These are phyloP conservation scores for Dynastes tityus DNA, from an alignment of 2,888 invertebrate species.

Conservation along the genomic window DNA sequence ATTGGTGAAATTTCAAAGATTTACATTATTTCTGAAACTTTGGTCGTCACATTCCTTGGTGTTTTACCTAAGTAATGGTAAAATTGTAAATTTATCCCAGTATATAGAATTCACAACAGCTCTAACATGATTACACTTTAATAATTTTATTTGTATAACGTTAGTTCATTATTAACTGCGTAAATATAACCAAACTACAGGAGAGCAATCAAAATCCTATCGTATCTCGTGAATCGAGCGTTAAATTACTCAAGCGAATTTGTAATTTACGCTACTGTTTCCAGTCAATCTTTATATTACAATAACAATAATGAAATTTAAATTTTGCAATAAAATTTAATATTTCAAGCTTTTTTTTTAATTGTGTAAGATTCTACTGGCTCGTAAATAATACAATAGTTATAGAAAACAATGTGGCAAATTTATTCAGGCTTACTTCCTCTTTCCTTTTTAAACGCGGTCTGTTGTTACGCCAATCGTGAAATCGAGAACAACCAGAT, in stretches of 20 bases:
- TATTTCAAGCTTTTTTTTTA: background rate
- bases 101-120: no score
- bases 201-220: background rate
- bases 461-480: constrained; percentile 2
- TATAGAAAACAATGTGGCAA: constrained; percentile 7
- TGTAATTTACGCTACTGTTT: background rate
- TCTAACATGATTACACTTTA: no score
- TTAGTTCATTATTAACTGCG: no score
- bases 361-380: background rate
- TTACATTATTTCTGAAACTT: no score
- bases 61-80: no score
- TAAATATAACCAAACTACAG: no score
- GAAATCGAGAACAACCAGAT: constrained; percentile 17
- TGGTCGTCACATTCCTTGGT: no score
- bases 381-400: constrained; percentile 4
- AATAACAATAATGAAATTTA: background rate
- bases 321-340: background rate
- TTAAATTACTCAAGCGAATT: background rate
- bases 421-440: constrained; percentile 36
- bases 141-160: no score
- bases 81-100: no score
- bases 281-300: background rate
- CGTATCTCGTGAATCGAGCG: background rate
- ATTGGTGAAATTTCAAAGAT: no score
- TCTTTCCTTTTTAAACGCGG: constrained; percentile 25